Evolutionary conservation across 2,113 vertebrate genomes (phyloP).

Genomic region (Microtus montanus): DNA sequence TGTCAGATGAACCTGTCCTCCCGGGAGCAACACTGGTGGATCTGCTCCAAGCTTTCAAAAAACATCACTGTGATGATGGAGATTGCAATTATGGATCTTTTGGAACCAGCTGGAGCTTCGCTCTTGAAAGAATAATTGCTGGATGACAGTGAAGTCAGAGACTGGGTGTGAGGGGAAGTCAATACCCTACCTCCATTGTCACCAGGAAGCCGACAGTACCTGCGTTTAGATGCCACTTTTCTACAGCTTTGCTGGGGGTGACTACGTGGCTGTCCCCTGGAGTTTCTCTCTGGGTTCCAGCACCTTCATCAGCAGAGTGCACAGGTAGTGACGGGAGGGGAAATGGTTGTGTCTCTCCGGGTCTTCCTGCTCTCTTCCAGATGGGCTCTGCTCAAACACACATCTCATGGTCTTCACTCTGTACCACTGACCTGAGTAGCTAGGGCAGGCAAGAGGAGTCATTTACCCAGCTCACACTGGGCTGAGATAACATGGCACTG

Average conservation of each 20-base stretch:
- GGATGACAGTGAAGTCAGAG: neutral
- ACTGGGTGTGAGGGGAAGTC: neutral
- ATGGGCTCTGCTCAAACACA: neutral
- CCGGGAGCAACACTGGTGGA: neutral
- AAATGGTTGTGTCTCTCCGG: neutral
- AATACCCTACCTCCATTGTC: neutral
- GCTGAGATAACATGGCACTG: constrained; percentile 19
- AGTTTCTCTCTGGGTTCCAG: neutral
- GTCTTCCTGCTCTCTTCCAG: neutral
- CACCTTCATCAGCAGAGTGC: neutral
- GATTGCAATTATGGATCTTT: neutral
- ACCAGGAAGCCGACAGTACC: neutral
- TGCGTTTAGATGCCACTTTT: neutral
- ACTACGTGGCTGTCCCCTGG: neutral
- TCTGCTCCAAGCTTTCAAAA: neutral
- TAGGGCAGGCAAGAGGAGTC: neutral
- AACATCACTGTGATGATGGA: neutral
- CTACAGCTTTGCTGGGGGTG: neutral
- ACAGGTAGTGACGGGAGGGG: accelerated
- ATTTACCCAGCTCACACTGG: neutral
- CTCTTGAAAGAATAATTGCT: neutral
- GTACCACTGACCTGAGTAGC: neutral
- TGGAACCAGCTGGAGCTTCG: constrained; percentile 12
- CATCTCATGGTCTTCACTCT: neutral
- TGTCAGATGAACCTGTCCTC: neutral